These are phyloP conservation scores for Calypte anna DNA, from an alignment of 2,113 vertebrate species.

Conservation along the genomic window DNA sequence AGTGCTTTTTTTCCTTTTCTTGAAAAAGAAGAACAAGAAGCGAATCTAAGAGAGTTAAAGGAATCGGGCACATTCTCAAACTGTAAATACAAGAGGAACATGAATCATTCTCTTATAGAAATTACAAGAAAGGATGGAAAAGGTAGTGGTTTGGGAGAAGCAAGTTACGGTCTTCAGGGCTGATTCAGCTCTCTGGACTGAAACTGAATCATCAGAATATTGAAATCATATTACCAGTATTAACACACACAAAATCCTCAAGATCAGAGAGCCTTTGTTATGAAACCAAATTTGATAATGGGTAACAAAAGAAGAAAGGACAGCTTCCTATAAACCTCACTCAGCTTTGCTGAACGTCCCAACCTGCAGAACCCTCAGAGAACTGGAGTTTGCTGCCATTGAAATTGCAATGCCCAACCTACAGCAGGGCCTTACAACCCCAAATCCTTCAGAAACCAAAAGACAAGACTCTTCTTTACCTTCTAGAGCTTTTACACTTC, in stretches of 20 bases:
- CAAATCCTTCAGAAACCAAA: background rate
- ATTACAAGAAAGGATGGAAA: constrained; percentile 68
- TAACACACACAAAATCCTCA: constrained; percentile 68
- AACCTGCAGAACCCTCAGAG: background rate
- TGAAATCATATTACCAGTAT: constrained; percentile 71
- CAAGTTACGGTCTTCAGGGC: constrained; percentile 59
- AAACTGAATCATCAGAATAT: constrained; percentile 76
- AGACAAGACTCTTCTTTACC: background rate
- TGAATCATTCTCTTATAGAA: constrained; percentile 74
- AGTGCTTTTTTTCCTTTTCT: background rate
- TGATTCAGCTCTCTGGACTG: constrained; percentile 63
- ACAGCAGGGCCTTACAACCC: background rate
- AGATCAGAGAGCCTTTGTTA: constrained; percentile 53
- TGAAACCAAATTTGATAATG: constrained; percentile 39
- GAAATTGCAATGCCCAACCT: background rate
- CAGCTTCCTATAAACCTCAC: background rate
- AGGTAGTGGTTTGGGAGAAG: constrained; percentile 65
- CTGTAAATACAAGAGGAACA: constrained; percentile 68
- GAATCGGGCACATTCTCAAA: constrained; percentile 22
- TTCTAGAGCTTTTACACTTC: background rate
- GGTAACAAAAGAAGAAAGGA: constrained; percentile 18
- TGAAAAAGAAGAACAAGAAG: constrained; percentile 53
- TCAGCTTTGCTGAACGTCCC: background rate
- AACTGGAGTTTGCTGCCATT: background rate
- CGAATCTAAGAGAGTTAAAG: constrained; percentile 39